Evolutionary conservation across 2,797 vertebrate genomes (phyloP).

Genomic region (Propithecus deckenii): DNA sequence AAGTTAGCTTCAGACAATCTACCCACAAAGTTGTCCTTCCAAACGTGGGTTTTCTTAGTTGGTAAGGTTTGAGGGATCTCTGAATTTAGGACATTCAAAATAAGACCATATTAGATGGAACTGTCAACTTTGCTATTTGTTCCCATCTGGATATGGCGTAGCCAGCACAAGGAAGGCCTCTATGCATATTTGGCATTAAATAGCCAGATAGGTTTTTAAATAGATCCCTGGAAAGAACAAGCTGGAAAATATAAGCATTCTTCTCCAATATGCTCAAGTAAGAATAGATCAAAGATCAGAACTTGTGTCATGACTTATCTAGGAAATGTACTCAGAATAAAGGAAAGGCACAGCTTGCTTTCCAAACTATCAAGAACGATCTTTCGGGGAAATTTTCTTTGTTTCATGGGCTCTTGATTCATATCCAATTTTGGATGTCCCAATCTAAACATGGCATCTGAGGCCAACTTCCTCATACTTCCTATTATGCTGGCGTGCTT

Average conservation of each 20-base stretch:
- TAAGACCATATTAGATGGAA: neutral
- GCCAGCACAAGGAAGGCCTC: neutral
- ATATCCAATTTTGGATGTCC: neutral
- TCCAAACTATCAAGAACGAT: neutral
- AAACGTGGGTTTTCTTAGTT: neutral
- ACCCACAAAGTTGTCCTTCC: neutral
- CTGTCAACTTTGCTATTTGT: neutral
- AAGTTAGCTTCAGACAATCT: neutral
- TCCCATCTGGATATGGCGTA: neutral
- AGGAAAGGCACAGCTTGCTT: neutral
- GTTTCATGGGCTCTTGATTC: neutral
- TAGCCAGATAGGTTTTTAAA: constrained; percentile 57
- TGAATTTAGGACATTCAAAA: neutral
- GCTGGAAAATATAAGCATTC: neutral
- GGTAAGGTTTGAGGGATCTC: neutral
- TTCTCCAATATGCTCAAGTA: constrained; percentile 10
- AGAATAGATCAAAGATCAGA: neutral
- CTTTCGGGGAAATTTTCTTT: neutral
- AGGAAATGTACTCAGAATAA: constrained; percentile 13
- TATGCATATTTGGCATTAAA: constrained; percentile 34
- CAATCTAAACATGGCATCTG: neutral
- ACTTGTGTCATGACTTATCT: neutral
- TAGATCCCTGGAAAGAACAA: constrained; percentile 55
- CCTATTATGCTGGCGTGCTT: neutral
- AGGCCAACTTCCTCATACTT: neutral